These are phyloP conservation scores for Sepioteuthis lessoniana DNA, from an alignment of 2,888 invertebrate genomes.

Conservation along the genomic window DNA sequence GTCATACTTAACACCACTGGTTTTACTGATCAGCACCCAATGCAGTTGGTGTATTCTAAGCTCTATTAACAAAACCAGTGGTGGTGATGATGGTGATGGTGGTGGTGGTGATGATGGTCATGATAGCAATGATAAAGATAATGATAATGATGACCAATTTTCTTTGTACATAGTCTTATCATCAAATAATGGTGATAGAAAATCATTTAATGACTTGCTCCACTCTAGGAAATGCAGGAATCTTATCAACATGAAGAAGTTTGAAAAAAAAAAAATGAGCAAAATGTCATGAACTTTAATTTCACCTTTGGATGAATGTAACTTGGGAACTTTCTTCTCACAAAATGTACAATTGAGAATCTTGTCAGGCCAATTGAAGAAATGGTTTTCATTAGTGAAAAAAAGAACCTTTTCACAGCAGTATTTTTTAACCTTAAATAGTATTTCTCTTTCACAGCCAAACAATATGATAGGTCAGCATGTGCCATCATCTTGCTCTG, in stretches of 20 bases:
- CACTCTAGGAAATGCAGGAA: neutral
- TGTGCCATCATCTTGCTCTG: neutral
- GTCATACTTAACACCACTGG: too few relatives aligned
- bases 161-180: too few relatives aligned
- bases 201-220: neutral
- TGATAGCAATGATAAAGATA: too few relatives aligned
- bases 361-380: neutral
- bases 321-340: neutral
- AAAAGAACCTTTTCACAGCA: neutral
- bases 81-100: too few relatives aligned
- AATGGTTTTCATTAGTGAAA: neutral
- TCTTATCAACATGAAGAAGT: neutral
- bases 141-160: too few relatives aligned
- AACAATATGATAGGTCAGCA: neutral
- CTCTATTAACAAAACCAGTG: too few relatives aligned
- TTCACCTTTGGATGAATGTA: conserved; percentile 13
- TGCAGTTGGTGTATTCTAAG: too few relatives aligned
- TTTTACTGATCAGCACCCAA: too few relatives aligned
- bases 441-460: neutral
- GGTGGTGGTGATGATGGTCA: too few relatives aligned
- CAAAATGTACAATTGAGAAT: conserved; percentile 7
- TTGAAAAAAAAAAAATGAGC: neutral
- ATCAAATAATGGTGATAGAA: neutral
- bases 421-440: neutral
- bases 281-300: conserved; percentile 33